Evolutionary conservation across 2,113 vertebrate species (phyloP).

Genomic region (Lichenostomus cassidix): DNA sequence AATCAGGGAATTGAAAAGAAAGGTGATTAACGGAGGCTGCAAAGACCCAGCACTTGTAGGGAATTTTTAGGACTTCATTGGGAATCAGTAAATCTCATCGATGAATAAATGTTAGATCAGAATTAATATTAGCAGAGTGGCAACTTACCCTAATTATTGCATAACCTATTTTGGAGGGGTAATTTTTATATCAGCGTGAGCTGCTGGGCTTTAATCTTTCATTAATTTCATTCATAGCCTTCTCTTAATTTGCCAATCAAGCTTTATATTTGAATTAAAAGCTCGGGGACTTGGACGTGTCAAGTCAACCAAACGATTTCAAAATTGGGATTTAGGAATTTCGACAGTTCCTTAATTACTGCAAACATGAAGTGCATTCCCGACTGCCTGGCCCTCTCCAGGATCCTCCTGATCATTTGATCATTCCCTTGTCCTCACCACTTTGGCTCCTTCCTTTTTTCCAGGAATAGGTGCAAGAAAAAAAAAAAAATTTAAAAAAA

Average conservation of each 20-base stretch:
- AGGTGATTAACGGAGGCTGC: slow-evolving; percentile 33
- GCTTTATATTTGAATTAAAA: slow-evolving; percentile 60
- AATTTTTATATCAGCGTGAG: slow-evolving; percentile 47
- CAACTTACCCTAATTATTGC: slow-evolving; percentile 47
- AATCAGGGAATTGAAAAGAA: slow-evolving; percentile 53
- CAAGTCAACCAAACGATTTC: slow-evolving; percentile 48
- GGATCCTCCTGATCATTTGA: neutral
- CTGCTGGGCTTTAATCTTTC: slow-evolving; percentile 63
- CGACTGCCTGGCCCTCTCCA: neutral
- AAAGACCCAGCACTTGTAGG: neutral
- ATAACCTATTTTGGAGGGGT: slow-evolving; percentile 34
- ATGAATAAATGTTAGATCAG: slow-evolving; percentile 18
- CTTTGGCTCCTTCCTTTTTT: neutral
- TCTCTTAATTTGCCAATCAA: slow-evolving; percentile 70
- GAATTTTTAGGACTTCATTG: neutral
- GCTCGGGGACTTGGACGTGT: slow-evolving; percentile 37
- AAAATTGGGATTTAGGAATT: slow-evolving; percentile 52
- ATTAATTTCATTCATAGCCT: slow-evolving; percentile 59
- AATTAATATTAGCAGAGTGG: slow-evolving; percentile 23
- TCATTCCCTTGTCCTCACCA: neutral
- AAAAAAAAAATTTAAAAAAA: neutral
- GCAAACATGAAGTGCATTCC: neutral
- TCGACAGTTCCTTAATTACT: slow-evolving; percentile 54
- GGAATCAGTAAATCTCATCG: slow-evolving; percentile 38
- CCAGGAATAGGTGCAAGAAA: neutral